Evolutionary conservation across 2,888 invertebrate species (phyloP).

Genomic region (Tachystola acroxantha): DNA sequence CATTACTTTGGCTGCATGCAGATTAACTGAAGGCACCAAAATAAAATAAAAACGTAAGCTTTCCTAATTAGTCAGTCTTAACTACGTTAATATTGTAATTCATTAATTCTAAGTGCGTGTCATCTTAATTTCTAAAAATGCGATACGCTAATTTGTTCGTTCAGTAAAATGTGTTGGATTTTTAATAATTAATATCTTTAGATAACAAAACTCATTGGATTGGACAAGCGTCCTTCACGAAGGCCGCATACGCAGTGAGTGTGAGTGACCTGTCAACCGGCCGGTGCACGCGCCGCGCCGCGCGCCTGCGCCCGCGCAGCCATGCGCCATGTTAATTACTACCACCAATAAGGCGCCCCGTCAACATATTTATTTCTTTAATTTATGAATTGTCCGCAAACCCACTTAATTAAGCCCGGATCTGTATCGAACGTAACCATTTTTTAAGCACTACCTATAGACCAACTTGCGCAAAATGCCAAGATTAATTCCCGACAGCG

Average conservation of each 20-base stretch:
- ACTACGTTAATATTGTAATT: too few relatives aligned
- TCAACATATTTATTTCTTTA: conserved; percentile 61
- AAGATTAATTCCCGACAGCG: conserved; percentile 55
- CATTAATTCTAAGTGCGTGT: too few relatives aligned
- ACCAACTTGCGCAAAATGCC: conserved; percentile 58
- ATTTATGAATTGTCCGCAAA: conserved; percentile 53
- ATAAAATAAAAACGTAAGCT: too few relatives aligned
- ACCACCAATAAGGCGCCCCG: conserved; percentile 65
- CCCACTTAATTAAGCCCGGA: conserved; percentile 49
- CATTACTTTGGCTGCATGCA: too few relatives aligned
- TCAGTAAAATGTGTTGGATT: background rate
- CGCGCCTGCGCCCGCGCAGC: conserved; percentile 37
- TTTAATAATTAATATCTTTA: conserved; percentile 14
- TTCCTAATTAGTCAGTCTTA: background rate
- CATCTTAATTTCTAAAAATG: background rate
- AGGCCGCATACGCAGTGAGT: conserved; percentile 51
- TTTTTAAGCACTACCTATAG: conserved; percentile 33
- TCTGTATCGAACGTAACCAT: conserved; percentile 36
- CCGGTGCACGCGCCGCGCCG: conserved; percentile 31
- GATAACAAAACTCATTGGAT: conserved; percentile 21
- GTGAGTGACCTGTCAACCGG: conserved; percentile 60
- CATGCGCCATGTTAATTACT: conserved; percentile 66
- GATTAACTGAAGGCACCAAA: too few relatives aligned
- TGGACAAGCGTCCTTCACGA: conserved; percentile 52
- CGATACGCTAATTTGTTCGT: background rate